Percentiles rank a stretch among this genome's conserved stretches.
Conservation (phyloP, 2,888 invertebrate genomes). For the Pecten maximus region DNA sequence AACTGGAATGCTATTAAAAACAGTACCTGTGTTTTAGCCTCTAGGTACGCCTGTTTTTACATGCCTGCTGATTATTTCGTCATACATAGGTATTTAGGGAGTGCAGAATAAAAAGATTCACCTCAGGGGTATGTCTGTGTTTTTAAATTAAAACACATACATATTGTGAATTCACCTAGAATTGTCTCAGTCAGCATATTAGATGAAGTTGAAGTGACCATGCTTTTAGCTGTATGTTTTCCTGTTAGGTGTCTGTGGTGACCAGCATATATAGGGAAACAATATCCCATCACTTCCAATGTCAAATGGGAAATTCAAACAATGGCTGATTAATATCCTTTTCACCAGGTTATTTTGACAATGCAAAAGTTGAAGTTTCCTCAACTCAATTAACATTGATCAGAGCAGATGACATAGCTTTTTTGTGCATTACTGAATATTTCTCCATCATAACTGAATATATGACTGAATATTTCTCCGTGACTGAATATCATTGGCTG, state of each 20-base stretch:
- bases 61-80: neutral
- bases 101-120: neutral
- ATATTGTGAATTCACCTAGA: neutral
- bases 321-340: no score
- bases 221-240: neutral
- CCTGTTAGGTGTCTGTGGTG: neutral
- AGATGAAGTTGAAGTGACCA: neutral
- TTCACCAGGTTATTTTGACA: no score
- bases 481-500: no score
- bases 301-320: no score
- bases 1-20: neutral
- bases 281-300: neutral
- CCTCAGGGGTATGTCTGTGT: neutral
- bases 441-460: no score
- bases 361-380: no score
- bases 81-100: conserved; percentile 4
- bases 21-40: conserved; percentile 2
- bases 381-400: no score
- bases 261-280: neutral
- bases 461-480: no score
- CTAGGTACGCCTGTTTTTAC: neutral
- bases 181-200: neutral
- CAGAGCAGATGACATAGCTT: no score
- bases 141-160: neutral
- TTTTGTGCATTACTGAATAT: no score